Evolutionary conservation across 2,888 invertebrate species (phyloP).

Genomic region (Limnephilus lunatus): DNA sequence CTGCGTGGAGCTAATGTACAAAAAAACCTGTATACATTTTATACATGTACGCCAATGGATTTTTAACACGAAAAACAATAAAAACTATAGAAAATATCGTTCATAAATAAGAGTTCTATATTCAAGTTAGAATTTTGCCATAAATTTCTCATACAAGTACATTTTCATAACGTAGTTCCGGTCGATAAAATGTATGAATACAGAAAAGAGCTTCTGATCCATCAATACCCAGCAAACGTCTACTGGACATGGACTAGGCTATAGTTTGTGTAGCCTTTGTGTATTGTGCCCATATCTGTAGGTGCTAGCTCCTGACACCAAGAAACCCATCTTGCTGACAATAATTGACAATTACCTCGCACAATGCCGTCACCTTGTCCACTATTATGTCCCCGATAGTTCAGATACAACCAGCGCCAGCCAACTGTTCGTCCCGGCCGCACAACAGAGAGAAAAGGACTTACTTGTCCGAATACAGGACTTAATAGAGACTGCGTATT

Average conservation of each 20-base stretch:
- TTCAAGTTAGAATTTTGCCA: too few relatives aligned
- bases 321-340: conserved; percentile 56
- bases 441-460: conserved; percentile 11
- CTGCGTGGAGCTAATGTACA: too few relatives aligned
- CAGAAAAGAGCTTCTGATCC: background rate
- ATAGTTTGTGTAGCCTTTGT: background rate
- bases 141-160: background rate
- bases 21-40: too few relatives aligned
- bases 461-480: conserved; percentile 10
- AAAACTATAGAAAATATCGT: too few relatives aligned
- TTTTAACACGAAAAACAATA: too few relatives aligned
- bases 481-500: conserved; percentile 27
- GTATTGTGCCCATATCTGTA: background rate
- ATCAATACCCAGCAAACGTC: background rate
- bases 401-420: conserved; percentile 27
- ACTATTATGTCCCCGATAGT: conserved; percentile 45
- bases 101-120: too few relatives aligned
- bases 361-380: conserved; percentile 62
- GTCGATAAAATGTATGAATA: background rate
- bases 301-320: conserved; percentile 34
- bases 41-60: too few relatives aligned
- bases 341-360: conserved; percentile 63
- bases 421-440: conserved; percentile 36
- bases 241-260: background rate
- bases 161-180: background rate